Conservation (phyloP, 2,113 vertebrate species). For the Athene noctua region DNA sequence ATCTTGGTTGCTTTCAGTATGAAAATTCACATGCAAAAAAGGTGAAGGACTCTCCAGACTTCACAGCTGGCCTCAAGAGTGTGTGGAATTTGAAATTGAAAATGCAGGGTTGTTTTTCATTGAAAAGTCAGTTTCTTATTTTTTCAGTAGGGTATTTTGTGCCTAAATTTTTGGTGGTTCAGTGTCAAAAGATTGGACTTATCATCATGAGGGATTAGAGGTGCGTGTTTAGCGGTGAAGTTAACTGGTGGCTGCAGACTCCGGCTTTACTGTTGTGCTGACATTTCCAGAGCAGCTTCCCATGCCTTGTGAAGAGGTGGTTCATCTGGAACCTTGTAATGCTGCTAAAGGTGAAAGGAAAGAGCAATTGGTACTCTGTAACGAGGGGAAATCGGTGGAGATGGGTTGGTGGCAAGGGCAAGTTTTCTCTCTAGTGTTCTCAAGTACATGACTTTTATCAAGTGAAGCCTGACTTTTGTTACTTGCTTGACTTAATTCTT, state of each 20-base stretch:
- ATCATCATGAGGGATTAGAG: accelerated
- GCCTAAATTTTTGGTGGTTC: not conserved
- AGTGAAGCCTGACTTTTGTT: not conserved
- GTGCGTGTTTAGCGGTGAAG: accelerated
- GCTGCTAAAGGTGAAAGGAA: not conserved
- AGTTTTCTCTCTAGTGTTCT: not conserved
- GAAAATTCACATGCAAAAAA: not conserved
- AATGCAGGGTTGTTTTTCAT: not conserved
- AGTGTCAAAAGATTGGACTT: not conserved
- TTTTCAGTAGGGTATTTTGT: not conserved
- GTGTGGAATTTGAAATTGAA: not conserved
- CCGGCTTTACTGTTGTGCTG: not conserved
- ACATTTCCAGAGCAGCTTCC: not conserved
- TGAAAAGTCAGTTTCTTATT: not conserved
- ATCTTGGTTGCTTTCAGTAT: not conserved
- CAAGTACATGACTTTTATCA: not conserved
- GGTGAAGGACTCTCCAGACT: not conserved
- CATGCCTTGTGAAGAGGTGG: not conserved
- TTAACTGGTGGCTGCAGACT: no score
- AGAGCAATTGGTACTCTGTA: not conserved
- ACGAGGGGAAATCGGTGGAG: not conserved
- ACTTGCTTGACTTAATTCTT: not conserved
- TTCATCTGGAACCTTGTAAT: not conserved
- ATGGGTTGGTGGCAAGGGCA: not conserved
- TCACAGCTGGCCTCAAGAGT: not conserved